Conservation (phyloP, 2,888 invertebrate species). For the Acholoe squamosa region DNA sequence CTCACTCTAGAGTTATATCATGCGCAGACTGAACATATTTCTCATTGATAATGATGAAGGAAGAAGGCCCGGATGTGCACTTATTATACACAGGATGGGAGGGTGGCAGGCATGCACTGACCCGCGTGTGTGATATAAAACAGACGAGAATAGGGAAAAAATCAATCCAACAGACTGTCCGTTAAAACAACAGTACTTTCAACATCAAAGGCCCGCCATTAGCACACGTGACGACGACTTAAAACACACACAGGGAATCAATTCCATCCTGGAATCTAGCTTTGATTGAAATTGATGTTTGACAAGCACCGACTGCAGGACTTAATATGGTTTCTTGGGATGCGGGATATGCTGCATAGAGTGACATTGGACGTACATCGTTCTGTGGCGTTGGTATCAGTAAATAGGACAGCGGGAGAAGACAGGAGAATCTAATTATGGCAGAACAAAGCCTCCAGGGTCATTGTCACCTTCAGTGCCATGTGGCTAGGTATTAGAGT, state of each 20-base stretch:
- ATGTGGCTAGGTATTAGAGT: neutral
- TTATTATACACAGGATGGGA: too few relatives aligned
- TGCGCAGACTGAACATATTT: too few relatives aligned
- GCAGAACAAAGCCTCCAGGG: slow-evolving; percentile 20
- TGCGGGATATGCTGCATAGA: neutral
- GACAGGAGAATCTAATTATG: slow-evolving; percentile 2
- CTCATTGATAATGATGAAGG: too few relatives aligned
- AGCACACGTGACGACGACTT: neutral
- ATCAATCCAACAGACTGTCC: slow-evolving; percentile 34
- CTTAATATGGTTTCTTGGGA: slow-evolving; percentile 15
- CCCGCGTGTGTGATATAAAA: slow-evolving; percentile 18
- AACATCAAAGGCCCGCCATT: slow-evolving; percentile 53
- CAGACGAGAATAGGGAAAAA: slow-evolving; percentile 5
- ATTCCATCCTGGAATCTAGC: slow-evolving; percentile 55
- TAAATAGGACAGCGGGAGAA: neutral
- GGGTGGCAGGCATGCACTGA: neutral
- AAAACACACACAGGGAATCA: slow-evolving; percentile 37
- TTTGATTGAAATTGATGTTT: slow-evolving; percentile 59
- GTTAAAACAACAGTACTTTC: slow-evolving; percentile 36
- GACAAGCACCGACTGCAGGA: slow-evolving; percentile 26
- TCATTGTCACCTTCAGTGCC: neutral
- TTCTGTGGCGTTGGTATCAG: slow-evolving; percentile 4
- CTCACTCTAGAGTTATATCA: too few relatives aligned
- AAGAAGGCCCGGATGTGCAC: too few relatives aligned
- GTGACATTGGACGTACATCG: neutral